Percentiles rank a stretch among this genome's conserved stretches.
These are phyloP conservation scores for Drosophila mayri DNA, from an alignment of 1,140 invertebrate genomes.

Conservation along the genomic window DNA sequence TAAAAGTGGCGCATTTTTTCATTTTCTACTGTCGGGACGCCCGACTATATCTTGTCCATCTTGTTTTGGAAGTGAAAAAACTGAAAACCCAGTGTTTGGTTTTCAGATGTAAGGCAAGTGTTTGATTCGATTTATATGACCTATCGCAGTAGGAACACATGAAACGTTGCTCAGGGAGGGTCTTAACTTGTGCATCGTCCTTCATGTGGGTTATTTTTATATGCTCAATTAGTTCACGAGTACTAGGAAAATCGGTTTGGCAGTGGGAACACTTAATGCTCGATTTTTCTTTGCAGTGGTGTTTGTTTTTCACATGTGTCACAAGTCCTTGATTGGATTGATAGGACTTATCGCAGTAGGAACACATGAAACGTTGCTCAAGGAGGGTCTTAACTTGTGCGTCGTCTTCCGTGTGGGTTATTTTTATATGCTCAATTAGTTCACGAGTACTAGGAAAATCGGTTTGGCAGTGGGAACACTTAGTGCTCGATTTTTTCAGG, in stretches of 20 bases:
- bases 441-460: background rate
- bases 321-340: background rate
- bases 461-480: background rate
- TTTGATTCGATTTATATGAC: background rate
- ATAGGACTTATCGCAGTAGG: background rate
- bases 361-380: background rate
- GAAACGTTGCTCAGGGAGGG: background rate
- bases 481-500: background rate
- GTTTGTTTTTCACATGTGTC: background rate
- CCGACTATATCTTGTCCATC: no score
- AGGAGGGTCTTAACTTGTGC: background rate
- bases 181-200: background rate
- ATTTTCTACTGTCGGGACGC: no score
- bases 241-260: background rate
- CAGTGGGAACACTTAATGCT: background rate
- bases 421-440: background rate
- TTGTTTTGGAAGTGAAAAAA: no score
- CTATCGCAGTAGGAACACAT: background rate
- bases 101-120: background rate
- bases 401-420: background rate
- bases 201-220: background rate
- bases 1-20: no score
- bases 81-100: no score
- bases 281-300: no score
- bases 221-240: background rate